Conservation (phyloP, 2,113 vertebrate genomes). For the Oncorhynchus clarkii region DNA sequence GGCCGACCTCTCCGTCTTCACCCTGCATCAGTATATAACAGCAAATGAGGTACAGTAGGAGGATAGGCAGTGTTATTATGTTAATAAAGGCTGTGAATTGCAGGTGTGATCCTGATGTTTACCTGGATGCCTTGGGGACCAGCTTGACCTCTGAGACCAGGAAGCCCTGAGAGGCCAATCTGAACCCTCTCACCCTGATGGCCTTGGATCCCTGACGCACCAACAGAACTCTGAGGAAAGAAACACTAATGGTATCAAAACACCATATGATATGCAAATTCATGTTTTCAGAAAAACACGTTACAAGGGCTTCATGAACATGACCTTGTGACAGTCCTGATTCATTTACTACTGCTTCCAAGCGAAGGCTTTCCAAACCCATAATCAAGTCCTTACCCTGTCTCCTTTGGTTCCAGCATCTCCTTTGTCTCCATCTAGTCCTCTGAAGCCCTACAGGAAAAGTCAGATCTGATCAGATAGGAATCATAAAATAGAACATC, state of each 20-base stretch:
- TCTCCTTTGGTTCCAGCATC: conserved; percentile 72
- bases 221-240: conserved; percentile 65
- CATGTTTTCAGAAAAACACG: not conserved
- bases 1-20: conserved; percentile 75
- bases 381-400: conserved; percentile 62
- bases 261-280: not conserved
- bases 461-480: conserved; percentile 6
- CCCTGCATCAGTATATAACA: conserved; percentile 62
- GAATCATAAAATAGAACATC: not conserved
- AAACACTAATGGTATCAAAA: not conserved
- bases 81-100: not conserved
- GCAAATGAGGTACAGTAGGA: conserved; percentile 14
- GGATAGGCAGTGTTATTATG: not conserved
- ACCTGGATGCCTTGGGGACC: conserved; percentile 71
- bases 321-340: not conserved
- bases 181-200: conserved; percentile 66
- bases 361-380: too few species aligned
- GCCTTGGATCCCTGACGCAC: conserved; percentile 69
- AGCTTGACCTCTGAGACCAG: conserved; percentile 64
- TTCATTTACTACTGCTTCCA: not conserved
- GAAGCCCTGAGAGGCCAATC: conserved; percentile 64
- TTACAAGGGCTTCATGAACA: not conserved
- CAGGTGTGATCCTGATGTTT: conserved; percentile 28
- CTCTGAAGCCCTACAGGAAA: conserved; percentile 67
- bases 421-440: conserved; percentile 70